Evolutionary conservation across 2,797 vertebrate genomes (phyloP).

Genomic region (Cynodonichthys magdalenae): DNA sequence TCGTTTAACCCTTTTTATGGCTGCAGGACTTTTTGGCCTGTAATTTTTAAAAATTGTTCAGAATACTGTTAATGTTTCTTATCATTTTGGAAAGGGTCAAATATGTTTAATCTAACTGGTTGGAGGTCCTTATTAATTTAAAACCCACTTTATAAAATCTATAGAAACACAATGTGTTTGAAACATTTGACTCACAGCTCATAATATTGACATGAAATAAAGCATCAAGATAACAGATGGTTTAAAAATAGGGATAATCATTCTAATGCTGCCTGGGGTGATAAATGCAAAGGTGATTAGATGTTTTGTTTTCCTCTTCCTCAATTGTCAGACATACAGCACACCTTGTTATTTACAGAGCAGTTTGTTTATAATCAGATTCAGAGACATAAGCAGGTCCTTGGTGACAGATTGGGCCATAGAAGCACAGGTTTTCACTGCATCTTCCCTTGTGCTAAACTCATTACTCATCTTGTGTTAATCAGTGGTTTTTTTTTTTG

Average conservation of each 20-base stretch:
- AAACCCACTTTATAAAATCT: too few relatives aligned
- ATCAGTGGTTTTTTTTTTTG: too few relatives aligned
- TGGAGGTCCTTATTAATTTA: too few relatives aligned
- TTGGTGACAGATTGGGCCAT: constrained; percentile 2
- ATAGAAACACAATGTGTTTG: not conserved
- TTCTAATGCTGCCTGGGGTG: constrained; percentile 40
- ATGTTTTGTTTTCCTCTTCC: not conserved
- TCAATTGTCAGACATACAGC: constrained; percentile 9
- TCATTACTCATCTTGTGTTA: constrained; percentile 6
- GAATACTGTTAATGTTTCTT: not conserved
- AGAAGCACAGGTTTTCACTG: constrained; percentile 14
- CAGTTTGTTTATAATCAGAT: constrained; percentile 17
- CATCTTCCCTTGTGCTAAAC: not conserved
- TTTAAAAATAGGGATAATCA: constrained; percentile 43
- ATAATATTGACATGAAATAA: constrained; percentile 57
- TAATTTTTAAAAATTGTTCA: constrained; percentile 3
- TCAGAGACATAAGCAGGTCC: constrained; percentile 7
- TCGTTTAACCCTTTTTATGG: not conserved
- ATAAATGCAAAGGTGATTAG: constrained; percentile 59
- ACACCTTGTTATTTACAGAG: constrained; percentile 19
- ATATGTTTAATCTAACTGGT: too few relatives aligned
- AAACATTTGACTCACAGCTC: constrained; percentile 11
- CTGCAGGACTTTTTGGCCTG: not conserved
- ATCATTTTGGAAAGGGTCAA: not conserved
- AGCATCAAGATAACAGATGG: constrained; percentile 42